A percentile compares a stretch with the other conserved stretches of the same genome.
Conservation (phyloP, 1,140 invertebrate genomes). For the Procambarus clarkii region DNA sequence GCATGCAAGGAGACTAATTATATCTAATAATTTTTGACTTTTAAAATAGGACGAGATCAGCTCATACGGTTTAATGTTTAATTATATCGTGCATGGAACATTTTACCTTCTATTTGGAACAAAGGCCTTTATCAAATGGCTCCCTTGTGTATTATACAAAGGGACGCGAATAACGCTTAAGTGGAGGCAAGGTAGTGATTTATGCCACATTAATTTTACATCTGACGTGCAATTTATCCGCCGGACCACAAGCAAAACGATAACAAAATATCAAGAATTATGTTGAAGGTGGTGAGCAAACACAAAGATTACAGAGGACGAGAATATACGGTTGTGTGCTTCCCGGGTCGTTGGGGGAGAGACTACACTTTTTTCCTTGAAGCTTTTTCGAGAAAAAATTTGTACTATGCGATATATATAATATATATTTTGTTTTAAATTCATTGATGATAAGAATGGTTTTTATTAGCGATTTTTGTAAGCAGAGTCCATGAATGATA, state of each 20-base stretch:
- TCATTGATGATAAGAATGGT: too few relatives aligned
- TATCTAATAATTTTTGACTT: neutral
- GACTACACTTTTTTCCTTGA: neutral
- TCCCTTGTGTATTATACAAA: neutral
- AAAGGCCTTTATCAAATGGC: neutral
- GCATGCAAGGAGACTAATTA: too few relatives aligned
- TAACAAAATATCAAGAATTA: conserved; percentile 3
- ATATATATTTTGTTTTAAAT: too few relatives aligned
- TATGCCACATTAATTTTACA: neutral
- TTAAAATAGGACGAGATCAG: neutral
- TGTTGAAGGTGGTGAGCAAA: conserved; percentile 1
- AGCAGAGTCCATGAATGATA: too few relatives aligned
- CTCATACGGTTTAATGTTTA: neutral
- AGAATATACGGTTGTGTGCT: neutral
- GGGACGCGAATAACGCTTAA: neutral
- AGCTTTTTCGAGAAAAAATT: too few relatives aligned
- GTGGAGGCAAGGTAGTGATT: neutral
- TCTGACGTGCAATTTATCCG: conserved; percentile 1
- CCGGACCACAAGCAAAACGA: neutral
- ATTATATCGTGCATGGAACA: neutral
- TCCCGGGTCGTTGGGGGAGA: neutral
- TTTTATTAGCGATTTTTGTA: too few relatives aligned
- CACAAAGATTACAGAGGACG: conserved; percentile 2
- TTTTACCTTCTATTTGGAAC: neutral
- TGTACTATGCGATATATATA: too few relatives aligned